A percentile compares a stretch with the other conserved stretches of the same genome.
phyloP scores from a whole-genome alignment of 1,140 invertebrate species.

The Camponotus vicinus region DNA sequence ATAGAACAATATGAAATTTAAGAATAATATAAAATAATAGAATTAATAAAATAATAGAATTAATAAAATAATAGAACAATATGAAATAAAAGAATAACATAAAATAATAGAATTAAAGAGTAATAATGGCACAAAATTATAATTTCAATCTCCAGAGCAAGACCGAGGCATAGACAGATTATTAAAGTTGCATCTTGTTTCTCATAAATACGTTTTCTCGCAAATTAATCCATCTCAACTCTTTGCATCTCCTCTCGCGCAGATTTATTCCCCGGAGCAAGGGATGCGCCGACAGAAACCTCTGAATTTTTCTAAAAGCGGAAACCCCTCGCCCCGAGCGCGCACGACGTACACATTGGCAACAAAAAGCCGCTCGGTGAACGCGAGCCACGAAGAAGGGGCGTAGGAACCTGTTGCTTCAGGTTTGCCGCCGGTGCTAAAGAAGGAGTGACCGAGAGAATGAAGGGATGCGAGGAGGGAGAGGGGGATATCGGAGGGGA shows the following conservation, averaged over 20 bases:
- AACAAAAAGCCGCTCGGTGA: slow-evolving; percentile 69
- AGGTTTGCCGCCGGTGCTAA: slow-evolving; percentile 60
- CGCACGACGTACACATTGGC: slow-evolving; percentile 24
- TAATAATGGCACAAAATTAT: neutral
- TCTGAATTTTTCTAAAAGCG: slow-evolving; percentile 71
- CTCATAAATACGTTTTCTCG: neutral
- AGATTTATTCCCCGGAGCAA: neutral
- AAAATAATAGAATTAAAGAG: neutral
- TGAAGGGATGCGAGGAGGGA: slow-evolving; percentile 22
- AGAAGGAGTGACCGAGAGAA: slow-evolving; percentile 40
- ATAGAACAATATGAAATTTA: too few relatives aligned
- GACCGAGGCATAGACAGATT: neutral
- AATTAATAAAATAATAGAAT: too few relatives aligned
- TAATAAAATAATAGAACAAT: too few relatives aligned
- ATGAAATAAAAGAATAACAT: neutral
- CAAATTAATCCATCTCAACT: neutral
- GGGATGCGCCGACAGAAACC: slow-evolving; percentile 45
- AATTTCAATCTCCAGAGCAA: neutral
- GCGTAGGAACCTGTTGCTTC: slow-evolving; percentile 77
- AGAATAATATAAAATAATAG: too few relatives aligned
- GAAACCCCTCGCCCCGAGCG: slow-evolving; percentile 67
- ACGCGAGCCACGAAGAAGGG: slow-evolving; percentile 61
- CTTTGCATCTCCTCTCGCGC: neutral
- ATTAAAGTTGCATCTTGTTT: neutral
- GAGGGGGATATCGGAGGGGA: slow-evolving; percentile 5